Percentiles rank a stretch among this genome's conserved stretches.
phyloP scores from a whole-genome alignment of 1,140 invertebrate genomes.

The Grapholita molesta region DNA sequence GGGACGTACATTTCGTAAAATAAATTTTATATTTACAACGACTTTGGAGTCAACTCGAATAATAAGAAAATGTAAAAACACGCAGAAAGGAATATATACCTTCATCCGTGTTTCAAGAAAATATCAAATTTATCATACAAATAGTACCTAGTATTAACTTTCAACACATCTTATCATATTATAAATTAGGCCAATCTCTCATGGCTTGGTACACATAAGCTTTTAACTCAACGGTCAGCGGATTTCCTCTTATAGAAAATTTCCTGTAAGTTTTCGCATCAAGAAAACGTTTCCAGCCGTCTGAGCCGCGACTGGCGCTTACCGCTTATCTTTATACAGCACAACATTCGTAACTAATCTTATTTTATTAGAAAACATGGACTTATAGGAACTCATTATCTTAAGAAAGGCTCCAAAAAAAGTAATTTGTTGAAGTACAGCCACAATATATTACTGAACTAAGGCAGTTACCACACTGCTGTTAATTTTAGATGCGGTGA shows the following conservation, averaged over 20 bases:
- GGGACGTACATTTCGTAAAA: background rate
- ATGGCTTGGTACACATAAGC: conserved; percentile 1
- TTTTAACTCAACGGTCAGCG: conserved; percentile 16
- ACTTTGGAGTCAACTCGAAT: background rate
- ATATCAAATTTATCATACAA: too few relatives aligned
- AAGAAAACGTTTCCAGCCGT: conserved; percentile 12
- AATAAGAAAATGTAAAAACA: background rate
- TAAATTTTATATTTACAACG: too few relatives aligned
- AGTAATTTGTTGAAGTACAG: too few relatives aligned
- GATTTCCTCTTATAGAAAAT: conserved; percentile 17
- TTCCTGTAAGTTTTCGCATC: conserved; percentile 13
- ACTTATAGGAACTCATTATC: background rate
- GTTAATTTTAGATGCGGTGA: too few relatives aligned
- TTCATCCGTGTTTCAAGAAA: background rate
- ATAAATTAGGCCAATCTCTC: background rate
- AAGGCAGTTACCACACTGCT: too few relatives aligned
- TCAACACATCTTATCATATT: background rate
- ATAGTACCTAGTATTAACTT: too few relatives aligned
- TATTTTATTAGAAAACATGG: background rate
- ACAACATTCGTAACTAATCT: background rate
- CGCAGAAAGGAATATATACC: too few relatives aligned
- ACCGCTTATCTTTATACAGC: background rate
- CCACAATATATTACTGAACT: too few relatives aligned
- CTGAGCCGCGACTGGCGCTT: background rate
- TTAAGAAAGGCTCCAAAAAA: too few relatives aligned